Percentiles rank a stretch among this genome's conserved stretches.
Conservation (phyloP, 30 jellyfish, hydroid and myxozoan species). For the Hydractinia echinata region DNA sequence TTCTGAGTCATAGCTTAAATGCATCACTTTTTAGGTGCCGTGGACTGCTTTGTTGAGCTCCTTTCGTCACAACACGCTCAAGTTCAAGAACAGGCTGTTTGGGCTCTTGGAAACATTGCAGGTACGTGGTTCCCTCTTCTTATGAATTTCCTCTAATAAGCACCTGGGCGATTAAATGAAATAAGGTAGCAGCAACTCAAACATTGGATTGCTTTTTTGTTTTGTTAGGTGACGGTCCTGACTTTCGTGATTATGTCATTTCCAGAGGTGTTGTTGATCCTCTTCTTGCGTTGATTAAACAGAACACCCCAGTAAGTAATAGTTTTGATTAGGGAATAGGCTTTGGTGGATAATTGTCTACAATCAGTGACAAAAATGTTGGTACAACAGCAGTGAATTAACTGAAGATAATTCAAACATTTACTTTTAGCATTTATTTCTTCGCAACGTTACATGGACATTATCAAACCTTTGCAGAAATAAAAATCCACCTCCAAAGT, state of each 20-base stretch:
- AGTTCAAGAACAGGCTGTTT: slow-evolving; percentile 95
- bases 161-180: neutral
- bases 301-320: slow-evolving; percentile 62
- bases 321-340: neutral
- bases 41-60: slow-evolving; percentile 58
- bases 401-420: neutral
- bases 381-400: neutral
- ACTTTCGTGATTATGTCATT: slow-evolving; percentile 78
- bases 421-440: slow-evolving; percentile 44
- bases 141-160: neutral
- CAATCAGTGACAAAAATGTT: no score
- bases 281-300: slow-evolving; percentile 65
- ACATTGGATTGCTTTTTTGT: neutral
- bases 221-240: slow-evolving; percentile 83
- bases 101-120: slow-evolving; percentile 99
- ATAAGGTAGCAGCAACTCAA: neutral
- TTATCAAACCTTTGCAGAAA: slow-evolving; percentile 93
- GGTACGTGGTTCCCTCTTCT: slow-evolving; percentile 37
- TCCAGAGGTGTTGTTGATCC: slow-evolving; percentile 74
- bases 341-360: no score
- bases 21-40: slow-evolving; percentile 66
- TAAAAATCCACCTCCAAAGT: slow-evolving; percentile 91
- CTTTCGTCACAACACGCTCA: slow-evolving; percentile 56
- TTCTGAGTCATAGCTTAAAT: neutral
- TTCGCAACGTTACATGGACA: slow-evolving; percentile 93